Base-by-base conservation (phyloP, 1,140 invertebrate genomes). In the Atta cephalotes region DNA sequence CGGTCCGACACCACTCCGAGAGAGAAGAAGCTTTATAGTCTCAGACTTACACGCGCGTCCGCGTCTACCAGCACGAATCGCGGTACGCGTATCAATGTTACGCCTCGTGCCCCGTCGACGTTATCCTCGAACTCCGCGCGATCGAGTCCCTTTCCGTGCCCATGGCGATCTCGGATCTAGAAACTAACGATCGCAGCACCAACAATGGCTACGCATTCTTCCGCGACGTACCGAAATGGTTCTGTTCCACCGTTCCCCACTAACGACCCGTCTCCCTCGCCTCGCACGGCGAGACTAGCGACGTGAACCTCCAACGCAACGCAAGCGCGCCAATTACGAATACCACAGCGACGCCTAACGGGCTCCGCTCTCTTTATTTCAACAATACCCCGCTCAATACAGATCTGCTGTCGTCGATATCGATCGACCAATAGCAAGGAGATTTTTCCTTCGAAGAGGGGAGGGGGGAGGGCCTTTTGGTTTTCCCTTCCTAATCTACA, bases 121-220 rank as follows among this genome's bases (percentile, higher is more conserved):
- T 91, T 91, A 91, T 88, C 74, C 90, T 89, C 74, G 68, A 86
- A 72, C 81, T 87, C 91, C 80, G 91, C 78, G 88, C 82, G 80
- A 66, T 89, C 79, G 91, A 89, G 93, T 92, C 90, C 82, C 88
- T 92, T 90, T 93, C 89, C 86, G 90, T 93, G 85, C 90, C 92
- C 94, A 95, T 95, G 91, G 93, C 93, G 92, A 94, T 94, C 91
- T 56, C 60, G 91, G 91, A 94, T 95, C 91, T 92, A 92, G 89
- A 93, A 93, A 93, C 92, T 93, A 93, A 94, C 91, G 92, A 93
- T 93, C 93, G 92, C 93, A 94, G 92, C 93, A 93, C 92, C 93
- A 94, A 95, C 95, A 95, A 95, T 95, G 95, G 95, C 95, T 95
- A 95, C 95, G 93, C 95, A 95, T 93, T 94, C 93, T 92, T 94